Conservation (phyloP, 1,140 invertebrate species). For the Drosophila bifasciata region DNA sequence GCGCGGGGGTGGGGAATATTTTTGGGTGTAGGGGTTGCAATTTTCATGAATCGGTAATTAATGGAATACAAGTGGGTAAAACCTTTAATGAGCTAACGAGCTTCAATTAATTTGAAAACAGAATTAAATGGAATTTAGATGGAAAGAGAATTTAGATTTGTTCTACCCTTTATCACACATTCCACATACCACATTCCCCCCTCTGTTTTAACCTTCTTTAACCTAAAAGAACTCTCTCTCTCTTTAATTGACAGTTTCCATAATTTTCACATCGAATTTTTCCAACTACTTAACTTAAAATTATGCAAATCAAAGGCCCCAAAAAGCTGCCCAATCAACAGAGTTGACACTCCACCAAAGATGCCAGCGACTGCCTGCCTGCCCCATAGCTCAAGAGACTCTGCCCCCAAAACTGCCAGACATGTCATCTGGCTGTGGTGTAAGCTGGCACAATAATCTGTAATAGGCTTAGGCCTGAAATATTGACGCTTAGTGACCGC, state of each 20-base stretch:
- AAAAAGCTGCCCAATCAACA: constrained; percentile 26
- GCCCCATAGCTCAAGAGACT: not conserved
- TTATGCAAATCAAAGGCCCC: constrained; percentile 66
- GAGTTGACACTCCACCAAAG: constrained; percentile 19
- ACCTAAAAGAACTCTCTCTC: not conserved
- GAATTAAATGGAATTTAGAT: not conserved
- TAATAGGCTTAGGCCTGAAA: constrained; percentile 80
- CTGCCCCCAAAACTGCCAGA: constrained; percentile 20
- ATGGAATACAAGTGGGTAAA: constrained; percentile 17
- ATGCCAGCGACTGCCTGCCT: not conserved
- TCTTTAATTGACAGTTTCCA: constrained; percentile 17
- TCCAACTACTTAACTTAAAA: constrained; percentile 45
- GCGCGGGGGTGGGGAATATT: not conserved
- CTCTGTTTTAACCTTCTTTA: not conserved
- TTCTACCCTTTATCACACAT: too few species aligned
- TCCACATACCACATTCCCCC: not conserved
- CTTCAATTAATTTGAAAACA: not conserved
- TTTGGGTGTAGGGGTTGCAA: constrained; percentile 5
- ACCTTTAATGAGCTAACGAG: constrained; percentile 13
- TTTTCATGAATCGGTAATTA: constrained; percentile 29
- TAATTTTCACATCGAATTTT: constrained; percentile 35
- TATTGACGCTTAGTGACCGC: constrained; percentile 79
- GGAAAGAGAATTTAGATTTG: not conserved
- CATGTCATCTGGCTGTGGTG: constrained; percentile 67
- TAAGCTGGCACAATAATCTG: constrained; percentile 80